These are phyloP conservation scores for Sebastiscus albofasciatus DNA, from an alignment of 2,797 vertebrate species.

Conservation along the genomic window DNA sequence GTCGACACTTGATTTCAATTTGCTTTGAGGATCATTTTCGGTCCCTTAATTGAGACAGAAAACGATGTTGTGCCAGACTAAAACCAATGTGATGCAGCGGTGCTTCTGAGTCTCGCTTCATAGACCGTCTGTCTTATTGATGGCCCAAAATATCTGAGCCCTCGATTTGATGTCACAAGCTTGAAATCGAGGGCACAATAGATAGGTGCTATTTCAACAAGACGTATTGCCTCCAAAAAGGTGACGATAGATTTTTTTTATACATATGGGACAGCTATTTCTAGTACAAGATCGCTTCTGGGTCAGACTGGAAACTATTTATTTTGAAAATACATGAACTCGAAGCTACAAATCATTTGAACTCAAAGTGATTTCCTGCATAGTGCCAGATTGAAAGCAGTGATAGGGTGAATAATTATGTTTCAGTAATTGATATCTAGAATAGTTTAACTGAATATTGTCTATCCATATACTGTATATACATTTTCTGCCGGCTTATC, in stretches of 20 bases:
- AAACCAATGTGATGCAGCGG: constrained; percentile 11
- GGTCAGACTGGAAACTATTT: constrained; percentile 15
- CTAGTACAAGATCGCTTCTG: constrained; percentile 36
- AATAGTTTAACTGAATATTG: not conserved
- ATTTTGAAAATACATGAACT: constrained; percentile 22
- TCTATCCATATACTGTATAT: not conserved
- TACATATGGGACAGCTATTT: constrained; percentile 37
- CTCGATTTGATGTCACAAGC: constrained; percentile 51
- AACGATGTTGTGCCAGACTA: constrained; percentile 7
- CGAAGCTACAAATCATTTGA: constrained; percentile 26
- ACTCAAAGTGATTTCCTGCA: constrained; percentile 5
- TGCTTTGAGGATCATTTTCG: constrained; percentile 22
- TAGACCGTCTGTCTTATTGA: constrained; percentile 48
- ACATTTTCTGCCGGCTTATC: not conserved
- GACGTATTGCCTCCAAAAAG: constrained; percentile 36
- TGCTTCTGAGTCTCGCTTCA: constrained; percentile 25
- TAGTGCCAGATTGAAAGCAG: constrained; percentile 7
- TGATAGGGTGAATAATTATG: not conserved
- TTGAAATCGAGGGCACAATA: constrained; percentile 56
- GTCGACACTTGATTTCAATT: constrained; percentile 29
- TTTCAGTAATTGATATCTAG: not conserved
- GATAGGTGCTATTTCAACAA: constrained; percentile 53
- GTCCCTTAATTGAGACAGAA: constrained; percentile 49
- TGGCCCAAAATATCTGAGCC: constrained; percentile 37
- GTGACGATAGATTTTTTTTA: constrained; percentile 10